Percentiles rank a stretch among this genome's conserved stretches.
These are phyloP conservation scores for Lochmaea capreae DNA, from an alignment of 2,888 invertebrate genomes.

Conservation along the genomic window DNA sequence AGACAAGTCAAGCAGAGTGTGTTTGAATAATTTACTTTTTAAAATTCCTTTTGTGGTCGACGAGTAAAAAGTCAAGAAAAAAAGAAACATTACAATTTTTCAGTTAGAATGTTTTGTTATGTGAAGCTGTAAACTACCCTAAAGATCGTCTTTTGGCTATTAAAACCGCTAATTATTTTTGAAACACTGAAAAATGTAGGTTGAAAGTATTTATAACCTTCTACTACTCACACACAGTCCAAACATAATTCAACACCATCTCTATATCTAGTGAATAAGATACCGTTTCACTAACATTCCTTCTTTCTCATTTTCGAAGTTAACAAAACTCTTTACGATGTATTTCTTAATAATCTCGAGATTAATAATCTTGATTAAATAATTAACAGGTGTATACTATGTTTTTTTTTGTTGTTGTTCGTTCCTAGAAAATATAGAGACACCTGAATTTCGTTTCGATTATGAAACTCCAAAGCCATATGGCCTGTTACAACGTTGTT, in stretches of 20 bases:
- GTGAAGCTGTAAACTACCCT: background rate
- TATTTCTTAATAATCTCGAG: conserved; percentile 26
- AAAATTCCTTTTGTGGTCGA: conserved; percentile 46
- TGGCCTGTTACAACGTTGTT: conserved; percentile 1
- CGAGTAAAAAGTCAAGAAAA: conserved; percentile 36
- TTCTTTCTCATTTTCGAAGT: conserved; percentile 16
- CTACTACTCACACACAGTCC: background rate
- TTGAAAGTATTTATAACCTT: background rate
- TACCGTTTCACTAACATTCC: conserved; percentile 20
- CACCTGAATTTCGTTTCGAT: conserved; percentile 12
- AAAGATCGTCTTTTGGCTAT: too few species aligned
- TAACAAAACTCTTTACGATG: conserved; percentile 30
- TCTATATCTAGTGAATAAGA: conserved; percentile 4
- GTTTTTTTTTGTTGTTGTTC: background rate
- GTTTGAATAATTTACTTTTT: conserved; percentile 43
- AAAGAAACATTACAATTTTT: conserved; percentile 39
- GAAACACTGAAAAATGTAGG: background rate
- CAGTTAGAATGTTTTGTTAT: too few species aligned
- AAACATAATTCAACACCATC: conserved; percentile 1
- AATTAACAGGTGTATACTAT: conserved; percentile 30
- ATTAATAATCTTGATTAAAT: conserved; percentile 25
- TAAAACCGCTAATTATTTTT: background rate
- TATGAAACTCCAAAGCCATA: conserved; percentile 12
- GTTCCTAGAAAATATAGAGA: conserved; percentile 6
- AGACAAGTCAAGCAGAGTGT: conserved; percentile 35